Evolutionary conservation across 2,113 vertebrate genomes (phyloP), one percentile per base, ranked within the genome.

Genomic region (Scopus umbretta): DNA sequence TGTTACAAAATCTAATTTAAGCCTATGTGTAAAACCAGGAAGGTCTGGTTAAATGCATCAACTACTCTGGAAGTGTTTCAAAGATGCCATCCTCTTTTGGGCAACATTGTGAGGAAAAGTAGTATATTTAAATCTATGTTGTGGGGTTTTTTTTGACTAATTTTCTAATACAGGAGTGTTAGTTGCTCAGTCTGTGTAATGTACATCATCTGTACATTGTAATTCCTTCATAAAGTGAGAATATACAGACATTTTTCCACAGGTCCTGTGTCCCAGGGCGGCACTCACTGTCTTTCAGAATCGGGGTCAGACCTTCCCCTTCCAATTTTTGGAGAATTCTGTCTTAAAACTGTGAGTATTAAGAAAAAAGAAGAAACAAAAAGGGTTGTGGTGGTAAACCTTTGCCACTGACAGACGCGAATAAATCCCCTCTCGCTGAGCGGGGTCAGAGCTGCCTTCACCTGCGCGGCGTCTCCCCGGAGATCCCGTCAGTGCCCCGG

Each of bases 361-460:
- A 9, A 29, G 13, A 32, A 59, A 59, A 14, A 14, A 9, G 19
- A 18, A 26, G 7, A 10, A 4, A 13, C 6, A 4, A 21, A 3
- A 12, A 6, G 14, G 19, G 30, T 50, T 49, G 2, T 6, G 22
- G 7, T 7, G 27, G 10, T 8, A 4, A 34, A 6, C 2, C 26
- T 6, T 9, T 2, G 18, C 62, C 3, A 3, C 0, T 8, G 32
- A 2, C 26, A 6, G 53, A 0, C 3, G 15, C 10, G 15, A 6
- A 4, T 0, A 22, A 18, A 10, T 2, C 38, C 29, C 25, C 50
- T 20, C 30, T 40, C 16, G 3, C 92, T 4, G 62, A 3, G 66
- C 6, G 58, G 22, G 36, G 19, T 25, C 65, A 5, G 59, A 15
- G 49, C 90, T 26, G 25, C 72, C 15, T 58, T 90, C 78, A 63